A percentile compares a stretch with the other conserved stretches of the same genome.
phyloP scores from a whole-genome alignment of 1,140 invertebrate species.

The Linepithema humile region DNA sequence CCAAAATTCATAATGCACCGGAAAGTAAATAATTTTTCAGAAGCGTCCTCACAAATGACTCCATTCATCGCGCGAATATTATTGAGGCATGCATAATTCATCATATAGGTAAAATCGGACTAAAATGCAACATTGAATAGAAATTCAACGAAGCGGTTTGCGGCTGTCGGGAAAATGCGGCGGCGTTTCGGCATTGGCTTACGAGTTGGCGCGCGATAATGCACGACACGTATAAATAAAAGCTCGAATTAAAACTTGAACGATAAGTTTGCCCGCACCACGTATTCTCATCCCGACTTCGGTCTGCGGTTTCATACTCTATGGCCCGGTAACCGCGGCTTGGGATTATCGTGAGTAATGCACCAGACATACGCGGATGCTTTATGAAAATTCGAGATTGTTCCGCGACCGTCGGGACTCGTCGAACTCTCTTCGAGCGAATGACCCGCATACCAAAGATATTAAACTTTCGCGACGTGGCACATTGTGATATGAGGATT shows the following conservation, averaged over 20 bases:
- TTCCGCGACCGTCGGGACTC: conserved; percentile 23
- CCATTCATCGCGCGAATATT: background rate
- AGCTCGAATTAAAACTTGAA: conserved; percentile 70
- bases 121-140: conserved; percentile 22
- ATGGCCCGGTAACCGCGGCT: conserved; percentile 34
- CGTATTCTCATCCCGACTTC: conserved; percentile 14
- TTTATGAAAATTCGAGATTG: conserved; percentile 71
- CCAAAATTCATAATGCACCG: background rate
- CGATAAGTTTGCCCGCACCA: conserved; percentile 55
- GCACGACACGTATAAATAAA: conserved; percentile 68
- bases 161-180: conserved; percentile 30
- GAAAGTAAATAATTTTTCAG: background rate
- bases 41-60: conserved; percentile 31
- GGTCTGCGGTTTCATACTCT: conserved; percentile 60
- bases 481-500: background rate
- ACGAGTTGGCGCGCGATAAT: conserved; percentile 55
- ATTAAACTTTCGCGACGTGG: background rate
- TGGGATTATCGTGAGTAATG: conserved; percentile 70
- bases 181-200: background rate
- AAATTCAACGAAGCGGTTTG: conserved; percentile 22
- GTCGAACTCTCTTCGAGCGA: conserved; percentile 35
- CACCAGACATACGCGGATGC: conserved; percentile 56
- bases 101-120: conserved; percentile 11
- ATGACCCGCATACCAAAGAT: background rate
- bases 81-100: conserved; percentile 32